phyloP scores from a whole-genome alignment of 2,888 invertebrate genomes.

The Pardosa pseudoannulata region DNA sequence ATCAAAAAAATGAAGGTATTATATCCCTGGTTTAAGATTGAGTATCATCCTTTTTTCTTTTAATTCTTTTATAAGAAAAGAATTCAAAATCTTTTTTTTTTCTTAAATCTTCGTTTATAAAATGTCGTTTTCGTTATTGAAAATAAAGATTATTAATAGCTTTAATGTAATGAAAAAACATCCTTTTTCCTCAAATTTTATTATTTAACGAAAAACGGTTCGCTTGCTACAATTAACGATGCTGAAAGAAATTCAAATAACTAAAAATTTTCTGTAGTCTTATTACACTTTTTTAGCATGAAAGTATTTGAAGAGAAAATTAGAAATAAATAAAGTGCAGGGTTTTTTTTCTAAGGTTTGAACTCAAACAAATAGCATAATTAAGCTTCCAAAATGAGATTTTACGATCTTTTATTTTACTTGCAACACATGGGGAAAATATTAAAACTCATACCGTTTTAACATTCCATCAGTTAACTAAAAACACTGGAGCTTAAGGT shows the following conservation, averaged over 20 bases:
- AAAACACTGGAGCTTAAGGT: not conserved
- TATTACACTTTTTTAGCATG: not conserved
- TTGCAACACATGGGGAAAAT: not conserved
- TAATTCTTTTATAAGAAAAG: not conserved
- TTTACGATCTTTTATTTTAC: conserved; percentile 5
- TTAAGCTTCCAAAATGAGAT: conserved; percentile 27
- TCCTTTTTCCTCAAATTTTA: not conserved
- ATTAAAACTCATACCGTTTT: conserved; percentile 14
- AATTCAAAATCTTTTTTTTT: not conserved
- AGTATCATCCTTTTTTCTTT: not conserved
- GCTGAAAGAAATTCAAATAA: conserved; percentile 12
- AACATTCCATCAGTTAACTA: conserved; percentile 8
- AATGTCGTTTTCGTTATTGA: not conserved
- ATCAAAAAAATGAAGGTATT: not conserved
- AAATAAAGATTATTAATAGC: conserved; percentile 13
- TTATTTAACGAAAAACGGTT: conserved; percentile 9
- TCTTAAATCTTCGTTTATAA: too few species aligned
- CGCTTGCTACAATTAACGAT: conserved; percentile 7
- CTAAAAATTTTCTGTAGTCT: conserved; percentile 11
- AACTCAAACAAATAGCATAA: conserved; percentile 16
- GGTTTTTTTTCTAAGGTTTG: not conserved
- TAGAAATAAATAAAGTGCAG: conserved; percentile 1
- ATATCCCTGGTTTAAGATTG: not conserved
- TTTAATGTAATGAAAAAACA: conserved; percentile 4
- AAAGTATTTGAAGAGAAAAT: not conserved